Evolutionary conservation across 2,888 invertebrate genomes (phyloP), one percentile per base, ranked within the genome.

Genomic region (Amiota minor): DNA sequence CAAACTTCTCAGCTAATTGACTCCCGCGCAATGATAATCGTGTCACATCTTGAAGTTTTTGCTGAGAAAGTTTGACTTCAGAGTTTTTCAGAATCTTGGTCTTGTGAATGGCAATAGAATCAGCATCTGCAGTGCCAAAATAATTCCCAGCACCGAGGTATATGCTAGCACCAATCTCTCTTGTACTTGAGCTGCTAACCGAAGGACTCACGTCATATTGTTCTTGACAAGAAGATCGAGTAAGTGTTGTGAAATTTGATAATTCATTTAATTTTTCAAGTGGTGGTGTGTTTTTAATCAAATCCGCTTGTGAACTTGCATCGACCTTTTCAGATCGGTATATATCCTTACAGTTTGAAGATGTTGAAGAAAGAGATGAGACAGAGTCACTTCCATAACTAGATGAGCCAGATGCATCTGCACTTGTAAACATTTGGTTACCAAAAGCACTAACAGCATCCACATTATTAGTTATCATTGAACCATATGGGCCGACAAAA

Each of bases 1-100:
- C 94, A 79, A 94, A 92, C 73, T 93, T 92, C 81, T 94, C 94
- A 6, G 94, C 94, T 65, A 93, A 92, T 75, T 93, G 91, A 82
- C 94, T 93, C 16, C 94, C 94, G 74, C 92, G 91, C 68, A 93
- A 91, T 18, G 94, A 91, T 53, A 93, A 90, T 1, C 83, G 80
- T 20, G 86, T 89, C 0, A 89, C 72, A 20, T 89, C 88, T 70
- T 81, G 79, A 16, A 88, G 83, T 71, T 86, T 78, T 18, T 86
- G 59, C 23, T 79, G 77, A 0, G 81, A 81, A 45, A 88, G 70
- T 1, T 74, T 49, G 3, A 87, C 79, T 9, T 85, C 84, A 35
- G 86, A 83, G 73, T 85, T 77, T 59, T 79, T 76, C 9, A 20
- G 59, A 10, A 10, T 59, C 11, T 9, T 59, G 9, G 16, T 12